Evolutionary conservation across 2,888 invertebrate species (phyloP), one percentile per base, ranked within the genome.

Genomic region (Conus canariensis): DNA sequence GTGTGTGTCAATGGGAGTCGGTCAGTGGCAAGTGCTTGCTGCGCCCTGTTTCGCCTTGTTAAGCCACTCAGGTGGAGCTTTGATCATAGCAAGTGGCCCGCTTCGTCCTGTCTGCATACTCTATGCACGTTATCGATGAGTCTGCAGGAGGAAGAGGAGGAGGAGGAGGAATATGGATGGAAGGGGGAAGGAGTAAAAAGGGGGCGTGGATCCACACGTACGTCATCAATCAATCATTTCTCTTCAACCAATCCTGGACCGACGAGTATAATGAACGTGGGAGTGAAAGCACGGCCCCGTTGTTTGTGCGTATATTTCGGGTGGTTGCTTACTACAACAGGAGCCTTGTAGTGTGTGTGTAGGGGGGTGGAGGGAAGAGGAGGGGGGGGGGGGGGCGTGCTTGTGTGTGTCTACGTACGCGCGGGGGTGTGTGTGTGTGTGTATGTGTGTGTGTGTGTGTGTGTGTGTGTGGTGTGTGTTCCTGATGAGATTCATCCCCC

Each of bases 181-280:
- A 22, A 8, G 70, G 19, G 45, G 45, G n/a, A n/a, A 22, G 70
- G 22, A 22, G 70, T 8, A 22, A n/a, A n/a, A 74, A 12, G 70
- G 22, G n/a, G 70, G 70, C 70, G 70, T 74, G 70, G 12, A 74
- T 74, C 70, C 14, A 74, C 70, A 22, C 3, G 70, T 74, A 22
- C 70, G 70, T 74, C 70, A 74, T 22, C 14, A 74, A 74, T 74
- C 70, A 74, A 74, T 74, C 70, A 74, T 74, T n/a, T 74, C 70
- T 22, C 22, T 6, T 22, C 70, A 19, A 22, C 70, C 70, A 74
- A 74, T 74, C 70, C 70, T 19, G 19, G 6, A 0, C n/a, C 70
- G n/a, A 74, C 22, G 70, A 19, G 70, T n/a, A 74, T 74, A 8
- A 74, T 22, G 70, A n/a, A 74, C 19, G 70, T 74, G 22, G 19